These are phyloP conservation scores for Prochilodus magdalenae DNA, from an alignment of 2,113 vertebrate species.

Conservation along the genomic window DNA sequence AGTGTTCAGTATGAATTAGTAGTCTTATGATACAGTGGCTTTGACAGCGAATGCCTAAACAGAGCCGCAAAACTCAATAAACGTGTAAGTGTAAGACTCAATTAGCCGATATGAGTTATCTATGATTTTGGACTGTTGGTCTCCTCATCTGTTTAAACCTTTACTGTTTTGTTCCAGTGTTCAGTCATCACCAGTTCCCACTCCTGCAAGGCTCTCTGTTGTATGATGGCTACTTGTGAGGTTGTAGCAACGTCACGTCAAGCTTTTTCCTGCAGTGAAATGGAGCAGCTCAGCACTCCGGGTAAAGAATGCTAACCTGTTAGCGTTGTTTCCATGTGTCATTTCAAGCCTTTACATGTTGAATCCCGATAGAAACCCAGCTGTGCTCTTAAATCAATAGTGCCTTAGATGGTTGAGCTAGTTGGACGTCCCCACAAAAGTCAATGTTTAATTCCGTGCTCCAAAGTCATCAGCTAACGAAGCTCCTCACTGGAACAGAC, in stretches of 20 bases:
- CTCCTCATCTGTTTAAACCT: neutral
- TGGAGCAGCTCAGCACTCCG: no score
- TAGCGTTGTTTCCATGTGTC: no score
- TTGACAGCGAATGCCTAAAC: neutral
- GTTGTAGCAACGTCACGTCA: neutral
- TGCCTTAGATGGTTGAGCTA: conserved; percentile 12
- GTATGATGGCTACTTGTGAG: neutral
- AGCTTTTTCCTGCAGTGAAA: neutral
- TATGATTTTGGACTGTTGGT: neutral
- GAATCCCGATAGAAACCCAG: neutral
- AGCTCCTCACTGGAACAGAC: neutral
- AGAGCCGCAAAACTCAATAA: neutral
- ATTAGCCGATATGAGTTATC: neutral
- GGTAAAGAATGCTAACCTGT: no score
- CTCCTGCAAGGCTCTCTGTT: neutral
- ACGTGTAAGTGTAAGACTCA: neutral
- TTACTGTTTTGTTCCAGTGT: neutral
- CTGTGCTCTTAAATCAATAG: neutral
- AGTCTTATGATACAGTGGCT: neutral
- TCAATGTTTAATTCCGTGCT: neutral
- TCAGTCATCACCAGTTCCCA: neutral
- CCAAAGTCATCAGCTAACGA: neutral
- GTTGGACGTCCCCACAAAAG: no score
- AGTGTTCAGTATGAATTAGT: neutral
- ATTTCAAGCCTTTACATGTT: no score